Evolutionary conservation across 1,140 invertebrate genomes (phyloP).

Genomic region (Chelonus insularis): DNA sequence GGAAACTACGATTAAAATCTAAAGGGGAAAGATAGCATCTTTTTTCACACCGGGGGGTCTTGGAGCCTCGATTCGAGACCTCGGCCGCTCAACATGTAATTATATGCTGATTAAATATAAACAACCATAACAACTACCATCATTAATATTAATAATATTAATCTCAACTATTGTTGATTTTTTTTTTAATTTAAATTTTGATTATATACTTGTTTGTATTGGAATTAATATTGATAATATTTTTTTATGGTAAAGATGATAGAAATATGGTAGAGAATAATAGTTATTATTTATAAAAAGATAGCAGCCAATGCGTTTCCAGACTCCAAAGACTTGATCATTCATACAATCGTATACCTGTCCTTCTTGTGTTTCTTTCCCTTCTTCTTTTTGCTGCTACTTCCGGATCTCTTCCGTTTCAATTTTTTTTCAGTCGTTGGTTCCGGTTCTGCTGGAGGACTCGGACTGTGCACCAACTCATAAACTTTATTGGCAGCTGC

Average conservation of each 20-base stretch:
- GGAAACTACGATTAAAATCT: too few species aligned
- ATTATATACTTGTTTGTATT: too few species aligned
- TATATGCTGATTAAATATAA: too few species aligned
- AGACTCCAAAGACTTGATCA: conserved; percentile 46
- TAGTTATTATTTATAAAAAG: neutral
- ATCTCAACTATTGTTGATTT: too few species aligned
- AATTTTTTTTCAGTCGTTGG: conserved; percentile 46
- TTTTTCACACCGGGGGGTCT: conserved; percentile 13
- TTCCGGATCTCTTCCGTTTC: conserved; percentile 46
- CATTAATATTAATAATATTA: too few species aligned
- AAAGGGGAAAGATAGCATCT: conserved; percentile 10
- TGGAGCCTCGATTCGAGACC: conserved; percentile 25
- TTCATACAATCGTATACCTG: conserved; percentile 45
- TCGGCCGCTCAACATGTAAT: conserved; percentile 1
- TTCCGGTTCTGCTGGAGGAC: conserved; percentile 36
- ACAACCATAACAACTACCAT: too few species aligned
- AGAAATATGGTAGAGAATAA: neutral
- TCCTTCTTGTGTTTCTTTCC: conserved; percentile 55
- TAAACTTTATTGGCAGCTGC: conserved; percentile 37
- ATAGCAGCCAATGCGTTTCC: conserved; percentile 36
- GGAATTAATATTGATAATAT: too few species aligned
- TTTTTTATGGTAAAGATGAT: neutral
- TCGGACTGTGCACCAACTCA: conserved; percentile 48
- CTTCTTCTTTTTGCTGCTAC: conserved; percentile 51
- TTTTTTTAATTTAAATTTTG: too few species aligned